Evolutionary conservation across 2,888 invertebrate species (phyloP).

Genomic region (Netelia fuscicornis): DNA sequence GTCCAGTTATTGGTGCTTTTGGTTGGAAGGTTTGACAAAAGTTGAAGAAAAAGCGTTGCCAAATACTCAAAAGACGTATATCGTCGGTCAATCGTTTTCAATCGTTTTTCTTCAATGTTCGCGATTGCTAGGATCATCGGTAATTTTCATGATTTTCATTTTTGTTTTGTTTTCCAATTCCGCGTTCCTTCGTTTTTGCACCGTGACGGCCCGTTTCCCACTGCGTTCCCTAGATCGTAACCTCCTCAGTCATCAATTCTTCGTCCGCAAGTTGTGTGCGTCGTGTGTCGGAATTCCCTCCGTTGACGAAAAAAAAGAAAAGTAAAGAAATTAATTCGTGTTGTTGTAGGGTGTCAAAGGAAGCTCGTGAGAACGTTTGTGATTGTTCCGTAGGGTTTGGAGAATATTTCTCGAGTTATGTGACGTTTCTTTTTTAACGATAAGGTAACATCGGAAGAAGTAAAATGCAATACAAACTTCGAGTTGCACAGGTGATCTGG

Average conservation of each 20-base stretch:
- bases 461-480: slow-evolving; percentile 62
- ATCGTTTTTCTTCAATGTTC: too few species aligned
- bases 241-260: slow-evolving; percentile 52
- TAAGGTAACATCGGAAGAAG: slow-evolving; percentile 16
- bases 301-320: slow-evolving; percentile 1
- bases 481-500: slow-evolving; percentile 65
- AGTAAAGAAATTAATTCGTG: neutral
- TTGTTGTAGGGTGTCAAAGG: neutral
- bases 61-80: neutral
- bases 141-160: too few species aligned
- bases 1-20: neutral
- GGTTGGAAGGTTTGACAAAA: neutral
- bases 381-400: too few species aligned
- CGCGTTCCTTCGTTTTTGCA: slow-evolving; percentile 33
- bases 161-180: too few species aligned
- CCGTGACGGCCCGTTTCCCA: slow-evolving; percentile 43
- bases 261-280: slow-evolving; percentile 15
- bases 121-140: too few species aligned
- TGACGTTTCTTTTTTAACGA: slow-evolving; percentile 52
- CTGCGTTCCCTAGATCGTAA: slow-evolving; percentile 44
- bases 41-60: neutral
- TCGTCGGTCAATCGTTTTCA: too few species aligned
- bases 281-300: slow-evolving; percentile 37
- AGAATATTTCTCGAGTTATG: slow-evolving; percentile 51
- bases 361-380: slow-evolving; percentile 4